Percentiles rank a stretch among this genome's conserved stretches.
Conservation (phyloP, 2,888 invertebrate species). For the Chymomyza amoena region DNA sequence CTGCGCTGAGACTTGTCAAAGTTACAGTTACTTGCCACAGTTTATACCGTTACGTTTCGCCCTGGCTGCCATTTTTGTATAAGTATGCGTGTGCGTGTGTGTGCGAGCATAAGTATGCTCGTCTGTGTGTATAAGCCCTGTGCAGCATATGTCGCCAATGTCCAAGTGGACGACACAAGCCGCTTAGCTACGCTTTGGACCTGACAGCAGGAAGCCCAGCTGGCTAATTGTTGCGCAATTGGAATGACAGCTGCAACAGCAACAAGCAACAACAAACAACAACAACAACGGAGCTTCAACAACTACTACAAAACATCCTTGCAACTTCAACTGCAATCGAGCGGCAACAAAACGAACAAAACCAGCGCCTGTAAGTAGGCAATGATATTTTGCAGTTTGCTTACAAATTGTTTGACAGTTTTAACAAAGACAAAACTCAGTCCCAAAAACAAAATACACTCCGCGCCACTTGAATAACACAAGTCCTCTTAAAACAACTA, state of each 20-base stretch:
- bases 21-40: not conserved
- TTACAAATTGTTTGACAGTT: not conserved
- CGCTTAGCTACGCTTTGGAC: not conserved
- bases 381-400: slow-evolving; percentile 4
- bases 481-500: too few species aligned
- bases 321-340: slow-evolving; percentile 23
- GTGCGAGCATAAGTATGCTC: slow-evolving; percentile 12
- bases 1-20: not conserved
- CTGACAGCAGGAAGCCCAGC: slow-evolving; percentile 15
- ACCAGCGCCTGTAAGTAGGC: slow-evolving; percentile 54
- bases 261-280: not conserved
- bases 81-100: slow-evolving; percentile 21
- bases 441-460: not conserved
- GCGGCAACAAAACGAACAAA: slow-evolving; percentile 3
- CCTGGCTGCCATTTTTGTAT: slow-evolving; percentile 15
- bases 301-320: slow-evolving; percentile 15
- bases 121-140: not conserved
- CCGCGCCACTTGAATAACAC: too few species aligned
- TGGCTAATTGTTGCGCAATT: slow-evolving; percentile 21
- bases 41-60: not conserved
- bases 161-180: not conserved
- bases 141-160: not conserved
- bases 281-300: slow-evolving; percentile 4
- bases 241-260: slow-evolving; percentile 4
- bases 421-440: not conserved